Evolutionary conservation across 2,797 vertebrate species (phyloP), one percentile per base, ranked within the genome.

Genomic region (Hippocampus kuda): DNA sequence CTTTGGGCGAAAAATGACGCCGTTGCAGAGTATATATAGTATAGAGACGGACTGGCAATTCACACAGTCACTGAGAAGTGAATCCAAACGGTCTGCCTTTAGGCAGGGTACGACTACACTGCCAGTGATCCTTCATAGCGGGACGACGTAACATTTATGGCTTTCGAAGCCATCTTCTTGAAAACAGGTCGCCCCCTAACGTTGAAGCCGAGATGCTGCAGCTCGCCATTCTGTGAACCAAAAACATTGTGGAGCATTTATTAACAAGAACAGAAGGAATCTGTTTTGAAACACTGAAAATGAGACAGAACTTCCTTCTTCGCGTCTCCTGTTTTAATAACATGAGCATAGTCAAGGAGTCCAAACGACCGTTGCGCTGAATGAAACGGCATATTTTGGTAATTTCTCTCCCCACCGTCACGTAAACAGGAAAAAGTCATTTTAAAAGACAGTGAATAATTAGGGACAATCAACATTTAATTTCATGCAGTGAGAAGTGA

Each of bases 401-500:
- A 8, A 61, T 61, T 18, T 61, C 16, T 30, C 27, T 61, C 30
- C 27, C 27, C 12, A 65, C 18, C 41, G 53, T 68, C 12, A 64
- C 22, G 42, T 30, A 67, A 78, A 77, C 63, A 53, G n/a, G 30
- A 72, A 69, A 72, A 66, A 13, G 24, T 22, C n/a, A 42, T 13
- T 44, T 54, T 68, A 59, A 42, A 44, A 24, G 62, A 62, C 38
- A 1, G 8, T 30, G 9, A 38, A 2, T 4, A 70, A 65, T 62
- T 18, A 63, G 34, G 54, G 26, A 73, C 65, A 53, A 67, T 57
- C 70, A 65, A 75, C 73, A 75, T 66, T 71, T 70, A 46, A 71
- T 69, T 72, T 76, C 82, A 79, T 84, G 84, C 81, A 79, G 59
- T 66, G 49, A 73, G 61, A 70, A 66, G 63, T 72, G 60, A 74